Conservation (phyloP, 2,888 invertebrate species). For the Calameuta filiformis region DNA sequence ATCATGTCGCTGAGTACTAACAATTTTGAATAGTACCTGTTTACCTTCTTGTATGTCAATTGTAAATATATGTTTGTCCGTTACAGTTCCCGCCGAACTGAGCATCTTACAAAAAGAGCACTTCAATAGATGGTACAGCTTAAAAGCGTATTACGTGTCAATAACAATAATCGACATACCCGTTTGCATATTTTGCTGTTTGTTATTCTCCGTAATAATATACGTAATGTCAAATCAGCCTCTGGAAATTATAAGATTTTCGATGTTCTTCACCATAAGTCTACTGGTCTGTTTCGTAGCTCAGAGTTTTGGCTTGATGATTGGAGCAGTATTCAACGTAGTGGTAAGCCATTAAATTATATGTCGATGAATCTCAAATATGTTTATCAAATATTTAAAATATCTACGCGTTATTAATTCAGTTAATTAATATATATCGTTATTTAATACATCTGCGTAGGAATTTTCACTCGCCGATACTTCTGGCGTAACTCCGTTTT, state of each 20-base stretch:
- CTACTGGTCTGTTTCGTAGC: constrained; percentile 88
- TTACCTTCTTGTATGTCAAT: constrained; percentile 21
- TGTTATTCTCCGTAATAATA: constrained; percentile 78
- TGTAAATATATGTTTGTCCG: constrained; percentile 23
- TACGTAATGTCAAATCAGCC: constrained; percentile 95
- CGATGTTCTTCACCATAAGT: constrained; percentile 87
- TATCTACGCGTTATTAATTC: background rate
- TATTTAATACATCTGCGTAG: background rate
- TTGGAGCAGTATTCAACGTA: constrained; percentile 89
- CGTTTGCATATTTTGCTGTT: constrained; percentile 78
- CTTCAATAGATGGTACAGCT: constrained; percentile 89
- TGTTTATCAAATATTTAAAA: constrained; percentile 29
- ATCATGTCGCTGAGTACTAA: constrained; percentile 1
- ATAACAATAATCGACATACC: constrained; percentile 83
- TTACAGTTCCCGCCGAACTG: constrained; percentile 84
- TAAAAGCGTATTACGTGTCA: constrained; percentile 84
- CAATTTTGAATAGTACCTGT: background rate
- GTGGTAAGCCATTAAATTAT: constrained; percentile 72
- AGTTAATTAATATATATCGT: background rate
- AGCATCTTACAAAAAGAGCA: constrained; percentile 84
- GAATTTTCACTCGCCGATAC: background rate
- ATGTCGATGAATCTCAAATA: constrained; percentile 36
- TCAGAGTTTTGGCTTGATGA: constrained; percentile 91
- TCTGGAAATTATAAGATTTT: constrained; percentile 79
- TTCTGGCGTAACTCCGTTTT: background rate